Base-by-base conservation (phyloP, 2,888 invertebrate genomes). In the Thecocarcelia acutangulata region DNA sequence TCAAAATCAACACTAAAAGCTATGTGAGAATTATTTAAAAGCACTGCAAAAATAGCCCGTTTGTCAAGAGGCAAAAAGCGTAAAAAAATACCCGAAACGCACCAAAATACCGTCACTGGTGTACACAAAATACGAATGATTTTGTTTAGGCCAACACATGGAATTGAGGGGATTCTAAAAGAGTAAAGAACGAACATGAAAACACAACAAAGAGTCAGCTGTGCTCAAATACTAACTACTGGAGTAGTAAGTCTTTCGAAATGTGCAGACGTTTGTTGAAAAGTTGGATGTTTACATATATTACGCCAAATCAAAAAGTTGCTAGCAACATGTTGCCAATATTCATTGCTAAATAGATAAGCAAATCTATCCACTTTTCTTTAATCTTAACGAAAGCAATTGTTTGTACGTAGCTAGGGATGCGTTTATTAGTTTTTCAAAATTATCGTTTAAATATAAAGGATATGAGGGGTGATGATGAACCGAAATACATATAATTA, bases 171-270 rank as follows among this genome's bases (percentile, higher is more conserved):
- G 24, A 17, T 15, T 8, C 24, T 13, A n/a, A 13, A n/a, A 44
- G 40, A 44, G 33, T 8, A 46, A 24, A 48, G 11, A 63, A 69
- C 33, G 15, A 54, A 44, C 11, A 54, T 37, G 33, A 77, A 70
- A 64, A 58, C 17, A 59, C 3, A 63, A 50, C 42, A 76, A 73
- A 78, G 64, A 72, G 63, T 70, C 80, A 81, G 76, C 76, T 76
- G 76, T 76, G 72, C 72, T 33, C 69, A 76, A 37, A 68, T n/a
- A 61, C 54, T 24, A 24, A 59, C 24, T 24, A 24, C 2, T 63
- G 44, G 37, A 19, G 15, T 54, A 68, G 19, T 42, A 75, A 59
- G 40, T 52, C 63, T 70, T 24, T 56, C 24, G 33, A 54, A 46
- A 68, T 54, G 52, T 70, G 64, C 68, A 64, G 28, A 68, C 28